phyloP scores from a whole-genome alignment of 2,888 invertebrate genomes.

The Monopis laevigella region DNA sequence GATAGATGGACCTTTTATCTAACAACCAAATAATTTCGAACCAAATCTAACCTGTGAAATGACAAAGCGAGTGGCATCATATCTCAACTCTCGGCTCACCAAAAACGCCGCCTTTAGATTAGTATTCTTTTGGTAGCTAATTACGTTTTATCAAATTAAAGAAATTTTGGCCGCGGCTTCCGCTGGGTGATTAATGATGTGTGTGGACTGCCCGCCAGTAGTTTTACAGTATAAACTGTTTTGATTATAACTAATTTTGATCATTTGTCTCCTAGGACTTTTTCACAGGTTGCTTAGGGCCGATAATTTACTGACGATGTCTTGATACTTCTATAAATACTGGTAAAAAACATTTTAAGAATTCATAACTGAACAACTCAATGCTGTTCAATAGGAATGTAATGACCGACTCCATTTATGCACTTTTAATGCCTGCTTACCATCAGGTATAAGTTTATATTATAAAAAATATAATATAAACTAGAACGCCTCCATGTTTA shows the following conservation, averaged over 20 bases:
- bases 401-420: neutral
- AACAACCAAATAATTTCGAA: neutral
- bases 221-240: constrained; percentile 65
- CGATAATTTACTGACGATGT: neutral
- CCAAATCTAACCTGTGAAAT: neutral
- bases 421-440: neutral
- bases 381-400: neutral
- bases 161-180: constrained; percentile 42
- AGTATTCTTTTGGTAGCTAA: constrained; percentile 67
- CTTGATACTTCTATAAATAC: neutral
- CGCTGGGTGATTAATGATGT: constrained; percentile 57
- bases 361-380: neutral
- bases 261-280: constrained; percentile 40
- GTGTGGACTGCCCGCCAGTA: constrained; percentile 50
- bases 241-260: constrained; percentile 51
- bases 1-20: neutral
- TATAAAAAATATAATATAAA: no score
- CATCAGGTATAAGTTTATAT: no score
- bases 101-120: constrained; percentile 46
- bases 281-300: no score
- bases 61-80: constrained; percentile 34
- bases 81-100: constrained; percentile 32
- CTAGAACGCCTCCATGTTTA: no score
- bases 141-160: constrained; percentile 67
- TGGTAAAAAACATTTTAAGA: neutral